Base-by-base conservation (phyloP, 2,113 vertebrate species). In the Heterotilapia buettikoferi region DNA sequence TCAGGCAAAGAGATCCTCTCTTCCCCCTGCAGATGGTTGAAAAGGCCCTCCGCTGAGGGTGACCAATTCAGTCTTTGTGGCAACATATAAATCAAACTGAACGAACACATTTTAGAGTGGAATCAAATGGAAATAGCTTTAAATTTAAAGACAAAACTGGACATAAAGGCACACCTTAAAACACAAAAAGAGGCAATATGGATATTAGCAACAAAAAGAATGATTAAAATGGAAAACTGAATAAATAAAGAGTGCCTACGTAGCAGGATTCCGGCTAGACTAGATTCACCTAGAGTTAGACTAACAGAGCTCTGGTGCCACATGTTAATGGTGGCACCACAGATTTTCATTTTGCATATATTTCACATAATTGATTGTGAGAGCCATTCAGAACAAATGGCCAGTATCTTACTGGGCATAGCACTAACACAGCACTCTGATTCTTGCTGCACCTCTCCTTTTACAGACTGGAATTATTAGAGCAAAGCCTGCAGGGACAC, bases 301-400 rank as follows among this genome's bases (percentile, higher is more conserved):
- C 29, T 45, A 50, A 59, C 36, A 38, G 50, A 52, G 73, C 43
- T 43, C 53, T 85, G 24, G 66, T 78, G 26, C 1, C 6, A 78
- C 73, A 52, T n/a, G 80, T 21, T 88, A 50, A 54, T 26, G 40
- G 24, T 24, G 33, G 38, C 4, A 31, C 86, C 73, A 61, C 83
- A 24, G 82, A 84, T 88, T 88, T 86, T 78, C 45, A 85, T 88
- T 87, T 36, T 38, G 71, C 73, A 82, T 85, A 54, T 29, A 79
- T 81, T 88, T 63, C 14, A 31, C 7, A 26, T 73, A 82, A 90
- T 82, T 88, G 52, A 68, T 86, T 36, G 9, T 13, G n/a, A 47
- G 86, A 87, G 71, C 31, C 56, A 86, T 85, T 59, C 31, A 40
- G 56, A 52, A 81, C 33, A 87, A 92, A 87, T 84, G 59, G 21